Conservation (phyloP, 2,888 invertebrate species). For the Rhagonycha fulva region DNA sequence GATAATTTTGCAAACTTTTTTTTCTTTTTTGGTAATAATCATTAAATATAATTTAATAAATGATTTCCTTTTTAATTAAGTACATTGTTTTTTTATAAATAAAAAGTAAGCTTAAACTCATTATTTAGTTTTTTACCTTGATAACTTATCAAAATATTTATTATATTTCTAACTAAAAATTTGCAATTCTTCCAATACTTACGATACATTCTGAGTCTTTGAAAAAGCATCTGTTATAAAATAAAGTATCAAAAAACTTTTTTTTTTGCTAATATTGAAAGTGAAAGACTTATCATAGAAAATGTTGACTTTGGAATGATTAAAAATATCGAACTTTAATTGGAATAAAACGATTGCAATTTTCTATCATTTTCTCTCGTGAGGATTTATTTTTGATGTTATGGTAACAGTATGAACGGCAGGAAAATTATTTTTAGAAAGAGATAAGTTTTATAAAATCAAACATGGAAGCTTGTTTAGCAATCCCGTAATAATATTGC, state of each 20-base stretch:
- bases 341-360: background rate
- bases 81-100: too few relatives aligned
- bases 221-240: too few relatives aligned
- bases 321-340: background rate
- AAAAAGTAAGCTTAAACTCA: too few relatives aligned
- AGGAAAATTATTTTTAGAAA: constrained; percentile 7
- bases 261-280: background rate
- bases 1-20: background rate
- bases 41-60: too few relatives aligned
- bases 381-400: background rate
- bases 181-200: too few relatives aligned
- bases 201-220: too few relatives aligned
- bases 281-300: background rate
- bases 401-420: background rate
- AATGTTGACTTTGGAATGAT: background rate
- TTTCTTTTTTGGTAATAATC: background rate
- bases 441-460: constrained; percentile 16
- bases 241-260: background rate
- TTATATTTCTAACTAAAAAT: too few relatives aligned
- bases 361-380: background rate
- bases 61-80: too few relatives aligned
- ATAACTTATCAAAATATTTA: too few relatives aligned
- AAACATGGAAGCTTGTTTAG: constrained; percentile 7
- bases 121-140: too few relatives aligned
- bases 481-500: constrained; percentile 18